These are phyloP conservation scores for Pseudobourletiella spinata DNA, from an alignment of 1,140 invertebrate genomes.

Conservation along the genomic window DNA sequence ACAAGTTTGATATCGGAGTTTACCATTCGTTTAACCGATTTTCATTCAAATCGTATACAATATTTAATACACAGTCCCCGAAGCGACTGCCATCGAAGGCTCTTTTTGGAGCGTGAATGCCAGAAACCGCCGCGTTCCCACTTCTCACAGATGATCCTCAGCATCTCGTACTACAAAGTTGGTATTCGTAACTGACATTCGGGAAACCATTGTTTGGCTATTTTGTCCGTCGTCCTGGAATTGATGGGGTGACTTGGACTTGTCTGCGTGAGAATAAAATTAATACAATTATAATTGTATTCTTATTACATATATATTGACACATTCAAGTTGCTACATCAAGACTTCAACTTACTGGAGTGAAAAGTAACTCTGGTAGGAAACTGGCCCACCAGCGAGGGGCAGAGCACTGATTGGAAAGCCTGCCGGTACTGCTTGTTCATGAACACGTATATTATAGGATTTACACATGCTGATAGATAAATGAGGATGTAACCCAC, in stretches of 20 bases:
- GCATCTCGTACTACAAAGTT: slow-evolving; percentile 33
- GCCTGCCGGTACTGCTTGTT: slow-evolving; percentile 51
- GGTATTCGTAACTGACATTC: slow-evolving; percentile 35
- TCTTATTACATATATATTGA: background rate
- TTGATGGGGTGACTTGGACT: slow-evolving; percentile 12
- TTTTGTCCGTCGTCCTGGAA: slow-evolving; percentile 17
- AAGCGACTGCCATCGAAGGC: no score
- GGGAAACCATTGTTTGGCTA: slow-evolving; percentile 34
- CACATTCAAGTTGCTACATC: background rate
- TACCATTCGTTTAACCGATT: no score
- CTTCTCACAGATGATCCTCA: no score
- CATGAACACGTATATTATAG: slow-evolving; percentile 52
- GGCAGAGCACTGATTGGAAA: slow-evolving; percentile 44
- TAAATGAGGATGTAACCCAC: slow-evolving; percentile 50
- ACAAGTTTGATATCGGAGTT: no score
- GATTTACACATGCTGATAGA: slow-evolving; percentile 49
- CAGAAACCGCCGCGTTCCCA: no score
- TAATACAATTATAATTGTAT: background rate
- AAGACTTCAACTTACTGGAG: slow-evolving; percentile 23
- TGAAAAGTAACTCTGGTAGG: slow-evolving; percentile 27
- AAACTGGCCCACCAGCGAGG: slow-evolving; percentile 14
- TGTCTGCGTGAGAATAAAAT: slow-evolving; percentile 1
- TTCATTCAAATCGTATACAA: no score
- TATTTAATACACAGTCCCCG: no score
- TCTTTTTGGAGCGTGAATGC: no score